phyloP scores from a whole-genome alignment of 2,888 invertebrate genomes.

The Acrocyrtus sp. region DNA sequence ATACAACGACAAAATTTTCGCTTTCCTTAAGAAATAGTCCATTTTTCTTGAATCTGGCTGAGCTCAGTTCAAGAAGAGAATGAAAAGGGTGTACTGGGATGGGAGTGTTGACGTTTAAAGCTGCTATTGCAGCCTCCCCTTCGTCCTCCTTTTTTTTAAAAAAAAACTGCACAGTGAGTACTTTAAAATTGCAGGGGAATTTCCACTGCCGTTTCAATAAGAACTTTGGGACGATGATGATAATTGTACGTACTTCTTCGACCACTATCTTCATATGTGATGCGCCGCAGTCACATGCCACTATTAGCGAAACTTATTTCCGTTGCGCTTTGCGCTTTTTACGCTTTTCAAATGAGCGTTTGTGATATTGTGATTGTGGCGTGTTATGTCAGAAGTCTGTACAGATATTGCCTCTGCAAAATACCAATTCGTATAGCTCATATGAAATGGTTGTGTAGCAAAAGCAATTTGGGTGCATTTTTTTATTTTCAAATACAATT shows the following conservation, averaged over 20 bases:
- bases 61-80: no score
- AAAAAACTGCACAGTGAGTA: no score
- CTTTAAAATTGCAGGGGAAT: constrained; percentile 21
- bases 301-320: constrained; percentile 10
- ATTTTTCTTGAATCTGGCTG: no score
- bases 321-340: constrained; percentile 6
- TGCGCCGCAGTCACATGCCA: no score
- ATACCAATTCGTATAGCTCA: not conserved
- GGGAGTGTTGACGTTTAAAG: no score
- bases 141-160: not conserved
- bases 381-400: not conserved
- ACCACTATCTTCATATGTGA: constrained; percentile 5
- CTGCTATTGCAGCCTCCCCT: no score
- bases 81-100: no score
- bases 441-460: not conserved
- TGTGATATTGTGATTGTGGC: not conserved
- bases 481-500: not conserved
- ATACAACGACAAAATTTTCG: not conserved
- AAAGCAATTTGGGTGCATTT: no score
- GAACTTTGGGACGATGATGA: constrained; percentile 7
- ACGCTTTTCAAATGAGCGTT: not conserved
- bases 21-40: not conserved
- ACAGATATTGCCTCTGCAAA: not conserved
- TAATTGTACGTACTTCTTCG: constrained; percentile 10
- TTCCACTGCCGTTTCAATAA: constrained; percentile 35